These are phyloP conservation scores for Gallinago stenura DNA, from an alignment of 2,797 vertebrate genomes.

Conservation along the genomic window DNA sequence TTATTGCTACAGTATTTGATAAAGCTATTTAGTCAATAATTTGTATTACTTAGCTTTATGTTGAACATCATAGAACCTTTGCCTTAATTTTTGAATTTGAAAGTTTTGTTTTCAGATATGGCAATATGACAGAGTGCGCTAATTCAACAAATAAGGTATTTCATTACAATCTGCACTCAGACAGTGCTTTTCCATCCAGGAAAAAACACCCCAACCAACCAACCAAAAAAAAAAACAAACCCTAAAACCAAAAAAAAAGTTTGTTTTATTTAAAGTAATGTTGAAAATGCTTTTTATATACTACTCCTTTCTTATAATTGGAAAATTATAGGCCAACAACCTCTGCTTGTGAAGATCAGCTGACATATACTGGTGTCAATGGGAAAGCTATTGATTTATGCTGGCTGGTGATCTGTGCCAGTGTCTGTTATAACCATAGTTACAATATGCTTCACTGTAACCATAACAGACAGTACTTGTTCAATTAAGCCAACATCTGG, in stretches of 20 bases:
- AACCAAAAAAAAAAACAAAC: no score
- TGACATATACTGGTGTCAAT: not conserved
- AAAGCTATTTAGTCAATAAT: not conserved
- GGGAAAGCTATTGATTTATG: not conserved
- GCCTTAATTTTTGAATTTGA: not conserved
- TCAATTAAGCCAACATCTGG: constrained; percentile 39
- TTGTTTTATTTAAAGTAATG: not conserved
- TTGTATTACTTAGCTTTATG: not conserved
- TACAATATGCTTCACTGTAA: not conserved
- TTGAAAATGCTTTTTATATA: not conserved
- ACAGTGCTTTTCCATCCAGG: not conserved
- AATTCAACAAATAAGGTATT: not conserved
- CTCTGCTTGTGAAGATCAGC: not conserved
- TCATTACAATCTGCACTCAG: not conserved
- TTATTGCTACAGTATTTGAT: not conserved
- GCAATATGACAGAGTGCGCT: not conserved
- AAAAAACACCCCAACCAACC: no score
- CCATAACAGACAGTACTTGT: constrained; percentile 9
- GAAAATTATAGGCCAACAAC: not conserved
- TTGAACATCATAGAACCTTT: not conserved
- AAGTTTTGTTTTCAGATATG: not conserved
- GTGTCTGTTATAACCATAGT: not conserved
- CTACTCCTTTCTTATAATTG: not conserved
- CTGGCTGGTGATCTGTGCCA: not conserved
- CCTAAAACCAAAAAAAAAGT: no score